Base-by-base conservation (phyloP, 2,888 invertebrate species). In the Dendrolimus pini region DNA sequence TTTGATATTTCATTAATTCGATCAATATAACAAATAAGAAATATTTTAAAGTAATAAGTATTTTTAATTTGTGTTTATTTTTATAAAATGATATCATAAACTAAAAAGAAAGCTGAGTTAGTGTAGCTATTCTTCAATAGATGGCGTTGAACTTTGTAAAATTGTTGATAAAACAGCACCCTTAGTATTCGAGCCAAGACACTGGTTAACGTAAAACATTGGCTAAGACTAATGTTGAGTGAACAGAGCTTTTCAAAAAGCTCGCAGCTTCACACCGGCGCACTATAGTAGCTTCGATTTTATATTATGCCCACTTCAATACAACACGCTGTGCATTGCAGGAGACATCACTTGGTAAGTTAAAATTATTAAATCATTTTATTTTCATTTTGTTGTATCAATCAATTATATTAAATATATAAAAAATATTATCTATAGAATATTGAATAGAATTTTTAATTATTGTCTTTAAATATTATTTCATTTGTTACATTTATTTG, bases 1-100 rank as follows among this genome's bases (percentile, higher is more conserved):
- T 30, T 30, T 30, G 30, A 30, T 30, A 30, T 30, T 30, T 30
- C 30, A 6, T 30, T 30, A 30, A 30, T 30, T 30, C 30, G 30
- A 30, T 30, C 30, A 30, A 30, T 6, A 30, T 30, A 30, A 30
- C 3, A 52, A 41, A 52, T 14, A 60, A 41, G 58, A 57, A 13
- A 30, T 53, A 41, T 57, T 53, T 53, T 14, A 12, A n/a, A 13
- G 41, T 53, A 30, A 8, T 3, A 9, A 9, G 13, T 54, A 57
- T 41, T 58, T 57, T 60, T 55, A 53, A 58, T 57, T 56, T 58
- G 30, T 56, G 54, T 61, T 30, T 30, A 30, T 30, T 30, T 30
- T 30, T 30, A 30, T 30, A 30, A 30, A 30, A 3, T 30, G 30
- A 30, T 30, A 30, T 30, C 30, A 30, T 30, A 30, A 30, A 30